Evolutionary conservation across 2,888 invertebrate genomes (phyloP).

Genomic region (Stegophylla sp.): DNA sequence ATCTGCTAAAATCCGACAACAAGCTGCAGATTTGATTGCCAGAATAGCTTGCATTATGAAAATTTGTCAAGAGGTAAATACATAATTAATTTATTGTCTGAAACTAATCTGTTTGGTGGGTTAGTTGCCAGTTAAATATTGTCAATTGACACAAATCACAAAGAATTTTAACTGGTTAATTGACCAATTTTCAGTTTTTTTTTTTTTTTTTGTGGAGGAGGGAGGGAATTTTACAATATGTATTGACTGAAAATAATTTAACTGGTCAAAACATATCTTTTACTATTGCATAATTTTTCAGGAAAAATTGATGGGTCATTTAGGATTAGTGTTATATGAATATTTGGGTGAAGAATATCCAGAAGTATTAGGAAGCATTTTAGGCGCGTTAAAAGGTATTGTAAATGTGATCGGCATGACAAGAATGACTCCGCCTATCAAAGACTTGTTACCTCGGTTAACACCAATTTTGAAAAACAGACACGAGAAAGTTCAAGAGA

Average conservation of each 20-base stretch:
- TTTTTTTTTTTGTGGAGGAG: no score
- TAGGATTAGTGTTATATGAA: conserved; percentile 98
- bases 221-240: no score
- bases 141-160: no score
- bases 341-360: conserved; percentile 99
- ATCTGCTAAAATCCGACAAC: conserved; percentile 98
- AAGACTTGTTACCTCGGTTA: conserved; percentile 92
- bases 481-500: conserved; percentile 92
- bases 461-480: conserved; percentile 98
- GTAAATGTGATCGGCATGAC: conserved; percentile 99
- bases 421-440: conserved; percentile 99
- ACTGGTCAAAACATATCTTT: no score
- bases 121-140: no score
- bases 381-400: conserved; percentile 98
- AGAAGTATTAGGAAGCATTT: conserved; percentile 96
- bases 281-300: no score
- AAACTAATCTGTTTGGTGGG: neutral
- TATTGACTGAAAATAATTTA: no score
- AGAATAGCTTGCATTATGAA: conserved; percentile 99
- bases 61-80: conserved; percentile 89
- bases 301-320: conserved; percentile 99
- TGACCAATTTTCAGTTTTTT: conserved; percentile 48
- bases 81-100: conserved; percentile 42
- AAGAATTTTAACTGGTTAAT: no score
- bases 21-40: conserved; percentile 98